A percentile compares a stretch with the other conserved stretches of the same genome.
phyloP scores from a whole-genome alignment of 2,113 vertebrate genomes.

The Pagrus major region DNA sequence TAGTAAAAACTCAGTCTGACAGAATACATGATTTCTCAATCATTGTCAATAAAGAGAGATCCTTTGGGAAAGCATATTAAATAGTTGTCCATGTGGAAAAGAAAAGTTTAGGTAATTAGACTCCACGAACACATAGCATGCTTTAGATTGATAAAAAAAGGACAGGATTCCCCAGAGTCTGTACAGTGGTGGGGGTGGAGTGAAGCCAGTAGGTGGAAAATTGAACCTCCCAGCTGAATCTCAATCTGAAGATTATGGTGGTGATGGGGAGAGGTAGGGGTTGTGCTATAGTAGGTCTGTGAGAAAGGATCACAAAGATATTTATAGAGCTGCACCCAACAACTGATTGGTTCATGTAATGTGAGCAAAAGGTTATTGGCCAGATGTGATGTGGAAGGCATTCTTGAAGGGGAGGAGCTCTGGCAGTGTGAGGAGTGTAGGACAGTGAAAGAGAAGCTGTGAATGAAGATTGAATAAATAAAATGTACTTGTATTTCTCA shows the following conservation, averaged over 20 bases:
- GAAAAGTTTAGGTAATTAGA: background rate
- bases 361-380: background rate
- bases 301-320: background rate
- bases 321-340: conserved; percentile 8
- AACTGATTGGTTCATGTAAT: conserved; percentile 2
- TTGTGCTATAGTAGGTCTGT: background rate
- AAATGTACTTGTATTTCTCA: background rate
- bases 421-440: background rate
- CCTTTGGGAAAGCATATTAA: background rate
- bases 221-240: conserved; percentile 29
- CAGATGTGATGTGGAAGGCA: background rate
- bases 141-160: background rate
- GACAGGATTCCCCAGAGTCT: background rate
- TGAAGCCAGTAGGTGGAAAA: conserved; percentile 27
- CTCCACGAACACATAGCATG: background rate
- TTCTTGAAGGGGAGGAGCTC: conserved; percentile 1
- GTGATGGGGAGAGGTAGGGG: too few species aligned
- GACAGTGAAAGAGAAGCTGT: background rate
- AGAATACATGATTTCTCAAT: background rate
- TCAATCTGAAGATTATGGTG: conserved; percentile 9
- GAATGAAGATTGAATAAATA: background rate
- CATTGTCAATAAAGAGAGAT: background rate
- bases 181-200: background rate
- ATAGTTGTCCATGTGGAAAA: background rate
- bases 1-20: background rate